Evolutionary conservation across 2,113 vertebrate species (phyloP), one percentile per base, ranked within the genome.

Genomic region (Origma solitaria): DNA sequence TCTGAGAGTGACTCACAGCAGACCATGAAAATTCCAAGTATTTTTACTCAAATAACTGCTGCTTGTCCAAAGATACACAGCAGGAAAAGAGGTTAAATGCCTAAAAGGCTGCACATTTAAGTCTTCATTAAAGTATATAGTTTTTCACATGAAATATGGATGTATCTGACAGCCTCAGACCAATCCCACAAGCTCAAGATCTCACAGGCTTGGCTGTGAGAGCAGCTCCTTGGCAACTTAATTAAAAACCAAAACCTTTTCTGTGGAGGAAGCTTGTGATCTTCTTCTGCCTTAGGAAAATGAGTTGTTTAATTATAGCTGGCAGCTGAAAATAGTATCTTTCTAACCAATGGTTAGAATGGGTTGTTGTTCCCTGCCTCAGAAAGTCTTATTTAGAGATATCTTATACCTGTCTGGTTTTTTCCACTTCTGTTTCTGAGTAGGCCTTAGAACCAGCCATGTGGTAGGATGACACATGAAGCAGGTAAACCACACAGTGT

Each of bases 281-380:
- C 50, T 95, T 88, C 58, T 92, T 86, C 82, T 94, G 79, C 78
- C 75, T 85, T 85, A 90, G 79, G 73, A 95, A 94, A 94, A 76
- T 1, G 22, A 90, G 66, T 78, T 90, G 88, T 92, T 93, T 96
- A 95, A 95, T 95, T 95, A 90, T 92, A 94, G 82, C 57, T 86
- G 54, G 53, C 71, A 92, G 79, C 91, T 94, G 82, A 93, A 96
- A 95, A 96, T 95, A 95, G 86, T 85, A 30, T 90, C 57, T 88
- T 92, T 76, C 79, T 81, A 91, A 51, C 80, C 72, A 86, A 78
- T 58, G 33, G 42, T 53, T 6, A 77, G 79, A 62, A 70, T 56
- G 21, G 33, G 20, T 86, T 94, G 80, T 77, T 92, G 58, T 94
- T 92, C 64, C 45, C 68, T 83, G 53, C 88, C 38, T 93, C 66